These are phyloP conservation scores for Carassius auratus DNA, from an alignment of 2,113 vertebrate genomes.

Conservation along the genomic window DNA sequence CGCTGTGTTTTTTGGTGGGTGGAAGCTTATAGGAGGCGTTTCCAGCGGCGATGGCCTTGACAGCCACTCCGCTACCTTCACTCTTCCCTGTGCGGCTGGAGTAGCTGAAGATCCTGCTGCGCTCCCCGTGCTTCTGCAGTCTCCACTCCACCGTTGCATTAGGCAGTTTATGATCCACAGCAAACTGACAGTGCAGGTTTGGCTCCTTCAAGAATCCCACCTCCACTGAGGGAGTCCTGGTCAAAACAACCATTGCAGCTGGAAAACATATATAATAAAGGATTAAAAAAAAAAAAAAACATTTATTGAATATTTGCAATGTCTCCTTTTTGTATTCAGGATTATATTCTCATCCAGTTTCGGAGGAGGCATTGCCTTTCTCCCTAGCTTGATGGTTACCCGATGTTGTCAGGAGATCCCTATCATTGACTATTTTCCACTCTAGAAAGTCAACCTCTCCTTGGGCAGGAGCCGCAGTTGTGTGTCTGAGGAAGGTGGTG, in stretches of 20 bases:
- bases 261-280: not conserved
- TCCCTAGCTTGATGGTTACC: slow-evolving; percentile 61
- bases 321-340: not conserved
- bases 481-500: slow-evolving; percentile 70
- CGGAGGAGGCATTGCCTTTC: not conserved
- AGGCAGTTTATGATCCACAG: slow-evolving; percentile 66
- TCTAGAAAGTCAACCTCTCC: slow-evolving; percentile 48
- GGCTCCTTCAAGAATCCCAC: slow-evolving; percentile 59
- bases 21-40: slow-evolving; percentile 69
- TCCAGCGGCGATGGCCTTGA: slow-evolving; percentile 63
- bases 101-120: slow-evolving; percentile 62
- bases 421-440: slow-evolving; percentile 62
- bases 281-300: not conserved
- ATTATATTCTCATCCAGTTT: not conserved
- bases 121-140: slow-evolving; percentile 60
- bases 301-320: not conserved
- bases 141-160: slow-evolving; percentile 66
- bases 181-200: slow-evolving; percentile 74
- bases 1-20: slow-evolving; percentile 55
- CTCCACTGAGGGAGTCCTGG: slow-evolving; percentile 63
- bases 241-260: slow-evolving; percentile 72
- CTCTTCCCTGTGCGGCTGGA: slow-evolving; percentile 49
- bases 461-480: slow-evolving; percentile 47
- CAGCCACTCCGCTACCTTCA: slow-evolving; percentile 54
- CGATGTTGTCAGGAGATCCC: slow-evolving; percentile 62